Conservation (phyloP, 2,888 invertebrate genomes). For the Encarsia formosa region DNA sequence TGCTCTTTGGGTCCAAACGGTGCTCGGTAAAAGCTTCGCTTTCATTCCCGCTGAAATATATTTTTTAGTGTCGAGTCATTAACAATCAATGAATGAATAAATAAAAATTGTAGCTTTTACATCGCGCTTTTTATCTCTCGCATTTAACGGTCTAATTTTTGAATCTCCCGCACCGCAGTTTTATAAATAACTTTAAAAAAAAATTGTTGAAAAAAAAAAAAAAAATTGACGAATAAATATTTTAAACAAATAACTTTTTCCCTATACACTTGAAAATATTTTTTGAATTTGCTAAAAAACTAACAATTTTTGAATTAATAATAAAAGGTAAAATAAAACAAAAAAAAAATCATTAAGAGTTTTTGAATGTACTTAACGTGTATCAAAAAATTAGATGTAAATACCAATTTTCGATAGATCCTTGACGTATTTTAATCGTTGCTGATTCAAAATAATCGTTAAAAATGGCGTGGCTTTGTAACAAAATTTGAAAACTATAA, state of each 20-base stretch:
- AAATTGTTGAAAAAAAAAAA: no score
- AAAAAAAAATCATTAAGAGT: conserved; percentile 8
- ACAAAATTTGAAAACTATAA: no score
- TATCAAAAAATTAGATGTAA: no score
- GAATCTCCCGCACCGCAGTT: conserved; percentile 1
- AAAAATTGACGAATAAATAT: no score
- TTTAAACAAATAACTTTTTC: no score
- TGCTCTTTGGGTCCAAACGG: conserved; percentile 25
- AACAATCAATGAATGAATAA: background rate
- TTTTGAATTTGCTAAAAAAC: conserved; percentile 25
- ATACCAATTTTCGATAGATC: no score
- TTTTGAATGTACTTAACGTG: no score
- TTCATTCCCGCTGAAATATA: conserved; percentile 1
- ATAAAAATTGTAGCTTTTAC: conserved; percentile 27
- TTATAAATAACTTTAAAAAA: no score
- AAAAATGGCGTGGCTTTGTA: no score
- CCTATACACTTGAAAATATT: conserved; percentile 21
- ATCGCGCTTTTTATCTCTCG: conserved; percentile 18
- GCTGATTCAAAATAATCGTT: no score
- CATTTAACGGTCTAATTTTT: conserved; percentile 18
- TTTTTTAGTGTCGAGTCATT: no score
- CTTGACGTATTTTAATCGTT: no score
- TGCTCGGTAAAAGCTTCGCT: conserved; percentile 9
- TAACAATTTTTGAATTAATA: background rate
- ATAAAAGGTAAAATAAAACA: background rate